Evolutionary conservation across 2,888 invertebrate species (phyloP).

Genomic region (Morpho deidamia): DNA sequence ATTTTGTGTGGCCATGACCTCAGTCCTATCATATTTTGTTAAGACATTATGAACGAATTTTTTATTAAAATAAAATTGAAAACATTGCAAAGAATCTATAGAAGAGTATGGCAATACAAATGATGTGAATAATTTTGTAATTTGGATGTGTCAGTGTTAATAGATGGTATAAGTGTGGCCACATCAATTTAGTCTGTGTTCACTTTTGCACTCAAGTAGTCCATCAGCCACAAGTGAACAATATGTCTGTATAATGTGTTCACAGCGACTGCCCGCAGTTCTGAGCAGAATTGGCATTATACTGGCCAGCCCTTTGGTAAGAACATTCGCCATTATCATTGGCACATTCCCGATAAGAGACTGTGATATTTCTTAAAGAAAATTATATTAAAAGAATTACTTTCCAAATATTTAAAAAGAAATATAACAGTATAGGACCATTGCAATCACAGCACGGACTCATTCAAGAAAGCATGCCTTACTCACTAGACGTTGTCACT

Average conservation of each 20-base stretch:
- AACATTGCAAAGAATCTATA: slow-evolving; percentile 68
- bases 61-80: slow-evolving; percentile 36
- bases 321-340: slow-evolving; percentile 76
- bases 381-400: slow-evolving; percentile 9
- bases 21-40: slow-evolving; percentile 30
- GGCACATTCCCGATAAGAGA: slow-evolving; percentile 64
- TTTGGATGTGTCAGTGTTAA: slow-evolving; percentile 13
- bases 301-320: slow-evolving; percentile 97
- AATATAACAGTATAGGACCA: slow-evolving; percentile 35
- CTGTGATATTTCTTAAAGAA: slow-evolving; percentile 53
- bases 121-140: slow-evolving; percentile 7
- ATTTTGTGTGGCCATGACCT: slow-evolving; percentile 67
- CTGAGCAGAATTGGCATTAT: slow-evolving; percentile 97
- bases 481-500: slow-evolving; percentile 11
- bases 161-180: slow-evolving; percentile 43
- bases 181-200: slow-evolving; percentile 69
- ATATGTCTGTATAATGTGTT: slow-evolving; percentile 82
- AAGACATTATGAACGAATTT: slow-evolving; percentile 8
- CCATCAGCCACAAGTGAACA: slow-evolving; percentile 76
- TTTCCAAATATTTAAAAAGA: slow-evolving; percentile 34
- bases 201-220: slow-evolving; percentile 66
- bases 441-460: slow-evolving; percentile 35
- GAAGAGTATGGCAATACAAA: slow-evolving; percentile 4
- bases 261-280: slow-evolving; percentile 96
- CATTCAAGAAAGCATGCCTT: slow-evolving; percentile 35